These are phyloP conservation scores for Aleiodes testaceus DNA, from an alignment of 2,888 invertebrate species.

Conservation along the genomic window DNA sequence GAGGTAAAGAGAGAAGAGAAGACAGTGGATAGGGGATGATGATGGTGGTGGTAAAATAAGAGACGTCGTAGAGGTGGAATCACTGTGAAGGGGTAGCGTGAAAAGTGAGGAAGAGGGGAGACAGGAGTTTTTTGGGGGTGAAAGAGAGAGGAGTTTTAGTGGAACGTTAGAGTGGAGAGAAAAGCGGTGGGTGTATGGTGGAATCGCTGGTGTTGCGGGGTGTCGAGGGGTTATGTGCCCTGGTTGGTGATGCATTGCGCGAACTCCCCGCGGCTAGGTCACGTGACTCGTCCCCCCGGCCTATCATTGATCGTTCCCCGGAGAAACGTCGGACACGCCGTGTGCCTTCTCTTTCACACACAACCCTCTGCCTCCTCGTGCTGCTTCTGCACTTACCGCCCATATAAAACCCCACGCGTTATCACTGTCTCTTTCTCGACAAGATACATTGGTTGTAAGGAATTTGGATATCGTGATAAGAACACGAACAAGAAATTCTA, in stretches of 20 bases:
- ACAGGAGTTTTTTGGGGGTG: conserved; percentile 30
- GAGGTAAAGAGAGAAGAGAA: conserved; percentile 45
- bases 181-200: conserved; percentile 59
- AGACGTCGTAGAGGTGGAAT: conserved; percentile 31
- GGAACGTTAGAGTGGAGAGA: conserved; percentile 55
- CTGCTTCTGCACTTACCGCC: conserved; percentile 22
- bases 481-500: not conserved
- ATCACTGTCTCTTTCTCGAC: conserved; percentile 13
- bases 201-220: conserved; percentile 63
- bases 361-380: not conserved
- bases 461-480: conserved; percentile 20
- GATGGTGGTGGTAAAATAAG: conserved; percentile 37
- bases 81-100: conserved; percentile 32
- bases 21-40: conserved; percentile 37
- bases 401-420: conserved; percentile 23
- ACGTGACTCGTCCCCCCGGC: conserved; percentile 70
- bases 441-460: conserved; percentile 28
- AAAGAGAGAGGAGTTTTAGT: conserved; percentile 46
- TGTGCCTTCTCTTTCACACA: conserved; percentile 35
- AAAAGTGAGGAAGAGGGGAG: conserved; percentile 20
- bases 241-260: conserved; percentile 72
- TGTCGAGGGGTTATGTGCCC: conserved; percentile 57
- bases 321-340: conserved; percentile 69
- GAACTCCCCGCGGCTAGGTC: conserved; percentile 70
- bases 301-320: conserved; percentile 72